Conservation (phyloP, 2,797 vertebrate genomes). For the Apodemus agrarius region DNA sequence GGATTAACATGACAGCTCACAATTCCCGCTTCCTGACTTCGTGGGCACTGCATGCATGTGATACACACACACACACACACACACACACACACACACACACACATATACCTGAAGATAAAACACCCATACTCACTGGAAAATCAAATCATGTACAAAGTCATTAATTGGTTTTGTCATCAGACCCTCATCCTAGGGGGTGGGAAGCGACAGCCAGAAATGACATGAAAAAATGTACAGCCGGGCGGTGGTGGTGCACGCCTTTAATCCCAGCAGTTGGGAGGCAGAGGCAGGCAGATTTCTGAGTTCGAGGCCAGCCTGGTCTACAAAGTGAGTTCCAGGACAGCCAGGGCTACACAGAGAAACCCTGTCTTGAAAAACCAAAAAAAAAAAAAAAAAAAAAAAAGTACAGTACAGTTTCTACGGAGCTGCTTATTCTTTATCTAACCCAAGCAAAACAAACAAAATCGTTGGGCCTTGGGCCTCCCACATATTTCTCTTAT, state of each 20-base stretch:
- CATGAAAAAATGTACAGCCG: not conserved
- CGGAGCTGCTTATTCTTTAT: not conserved
- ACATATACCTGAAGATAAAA: not conserved
- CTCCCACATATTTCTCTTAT: not conserved
- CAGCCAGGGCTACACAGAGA: too few relatives aligned
- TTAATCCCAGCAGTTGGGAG: too few relatives aligned
- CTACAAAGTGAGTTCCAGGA: too few relatives aligned
- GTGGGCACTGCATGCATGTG: not conserved
- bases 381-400: too few relatives aligned
- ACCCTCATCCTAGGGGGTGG: not conserved
- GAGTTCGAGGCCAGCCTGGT: too few relatives aligned
- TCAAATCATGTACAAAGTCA: not conserved
- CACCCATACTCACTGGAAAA: too few relatives aligned
- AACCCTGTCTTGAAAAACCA: too few relatives aligned
- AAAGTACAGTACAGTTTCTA: not conserved
- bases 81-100: not conserved
- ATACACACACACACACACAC: not conserved
- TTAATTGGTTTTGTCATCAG: not conserved
- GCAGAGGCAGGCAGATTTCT: too few relatives aligned
- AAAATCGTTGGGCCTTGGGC: not conserved
- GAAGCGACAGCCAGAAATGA: not conserved
- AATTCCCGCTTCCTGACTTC: not conserved
- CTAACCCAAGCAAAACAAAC: not conserved
- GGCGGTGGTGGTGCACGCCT: too few relatives aligned
- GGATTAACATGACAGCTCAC: too few relatives aligned